Evolutionary conservation across 2,888 invertebrate genomes (phyloP).

Genomic region (Eucera pruinosa): DNA sequence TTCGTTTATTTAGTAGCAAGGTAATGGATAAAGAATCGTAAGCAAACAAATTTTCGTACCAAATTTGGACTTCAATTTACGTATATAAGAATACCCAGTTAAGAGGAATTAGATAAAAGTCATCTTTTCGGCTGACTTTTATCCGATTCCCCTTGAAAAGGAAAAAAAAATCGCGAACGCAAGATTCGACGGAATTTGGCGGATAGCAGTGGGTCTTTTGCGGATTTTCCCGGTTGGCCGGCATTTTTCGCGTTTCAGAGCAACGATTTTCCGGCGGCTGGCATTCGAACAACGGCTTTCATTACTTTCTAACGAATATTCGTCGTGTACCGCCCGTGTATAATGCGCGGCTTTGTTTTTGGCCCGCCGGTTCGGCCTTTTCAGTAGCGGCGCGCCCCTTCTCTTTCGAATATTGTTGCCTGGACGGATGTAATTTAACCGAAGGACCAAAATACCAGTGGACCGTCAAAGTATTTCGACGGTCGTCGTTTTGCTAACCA

Average conservation of each 20-base stretch:
- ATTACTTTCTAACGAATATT: conserved; percentile 43
- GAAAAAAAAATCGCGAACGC: neutral
- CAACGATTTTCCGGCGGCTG: conserved; percentile 32
- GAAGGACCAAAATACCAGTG: conserved; percentile 19
- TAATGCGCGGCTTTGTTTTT: conserved; percentile 37
- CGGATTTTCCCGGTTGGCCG: conserved; percentile 13
- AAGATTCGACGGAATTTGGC: conserved; percentile 26
- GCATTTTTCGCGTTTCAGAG: conserved; percentile 27
- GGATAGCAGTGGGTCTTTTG: neutral
- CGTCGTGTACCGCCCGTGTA: conserved; percentile 24
- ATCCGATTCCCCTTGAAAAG: too few species aligned
- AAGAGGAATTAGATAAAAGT: too few species aligned
- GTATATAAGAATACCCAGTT: too few species aligned
- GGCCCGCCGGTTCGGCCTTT: conserved; percentile 2
- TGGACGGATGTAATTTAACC: conserved; percentile 22
- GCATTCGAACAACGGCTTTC: conserved; percentile 45
- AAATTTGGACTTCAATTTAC: too few species aligned
- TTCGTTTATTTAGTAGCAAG: too few species aligned
- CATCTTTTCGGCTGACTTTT: too few species aligned
- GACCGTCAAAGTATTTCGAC: neutral
- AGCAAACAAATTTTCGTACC: too few species aligned
- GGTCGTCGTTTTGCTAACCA: neutral
- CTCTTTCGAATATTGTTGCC: conserved; percentile 19
- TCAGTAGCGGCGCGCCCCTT: neutral
- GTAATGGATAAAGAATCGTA: too few species aligned